Base-by-base conservation (phyloP, 2,888 invertebrate genomes). In the Drosophila longiperda region DNA sequence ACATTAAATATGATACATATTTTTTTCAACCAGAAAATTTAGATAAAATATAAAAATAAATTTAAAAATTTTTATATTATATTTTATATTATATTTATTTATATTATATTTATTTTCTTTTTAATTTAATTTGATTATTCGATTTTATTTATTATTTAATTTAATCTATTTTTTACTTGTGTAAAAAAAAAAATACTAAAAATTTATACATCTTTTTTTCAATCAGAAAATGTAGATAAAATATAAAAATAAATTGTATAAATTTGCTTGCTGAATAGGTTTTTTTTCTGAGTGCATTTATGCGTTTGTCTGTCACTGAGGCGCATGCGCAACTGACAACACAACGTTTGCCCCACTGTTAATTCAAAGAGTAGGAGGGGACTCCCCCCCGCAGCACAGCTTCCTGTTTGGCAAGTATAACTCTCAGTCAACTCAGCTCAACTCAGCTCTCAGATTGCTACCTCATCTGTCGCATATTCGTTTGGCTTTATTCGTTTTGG, bases 281-380 rank as follows among this genome's bases (percentile, higher is more conserved):
- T 20, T 7, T 42, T 45, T 45, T 23, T 15, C 1, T 15, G 15
- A 45, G 45, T 45, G 45, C 12, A 53, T 73, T 78, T 66, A 49
- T 64, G 69, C 62, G 72, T 68, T 73, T 73, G 83, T 73, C 78
- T 79, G 55, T 82, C 45, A 70, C 48, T 58, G 70, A 63, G 68
- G 82, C 88, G 82, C 86, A 80, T 69, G 88, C 82, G 84, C 87
- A 84, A 33, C 71, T 67, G 17, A 8, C 54, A 54, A 54, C 20
- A 17, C 54, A 26, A n/a, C 8, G 29, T 38, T 29, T 26, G 49
- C 17, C 65, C 42, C 69, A 63, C 59, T 61, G 75, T 68, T 80
- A 73, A 62, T 61, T 48, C 49, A 60, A 63, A 42, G 3, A 29
- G 59, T 8, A 11, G 38, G 29, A 11, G 23, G 36, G 48, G n/a